Evolutionary conservation across 2,113 vertebrate genomes (phyloP).

Genomic region (Cyprinodon variegatus): DNA sequence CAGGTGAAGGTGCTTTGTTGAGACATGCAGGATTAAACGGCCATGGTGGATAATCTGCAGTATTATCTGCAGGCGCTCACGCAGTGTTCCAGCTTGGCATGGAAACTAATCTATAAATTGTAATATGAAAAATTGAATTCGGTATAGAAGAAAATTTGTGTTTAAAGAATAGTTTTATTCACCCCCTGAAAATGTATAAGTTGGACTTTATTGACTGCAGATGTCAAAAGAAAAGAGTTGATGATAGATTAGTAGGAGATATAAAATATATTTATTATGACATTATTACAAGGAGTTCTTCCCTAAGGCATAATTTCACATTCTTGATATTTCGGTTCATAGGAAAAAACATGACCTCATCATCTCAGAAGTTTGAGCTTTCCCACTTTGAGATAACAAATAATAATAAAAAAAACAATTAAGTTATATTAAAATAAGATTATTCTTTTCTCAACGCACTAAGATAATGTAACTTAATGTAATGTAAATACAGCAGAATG

Average conservation of each 20-base stretch:
- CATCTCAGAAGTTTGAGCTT: background rate
- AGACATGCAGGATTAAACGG: slow-evolving; percentile 22
- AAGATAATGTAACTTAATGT: too few relatives aligned
- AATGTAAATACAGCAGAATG: too few relatives aligned
- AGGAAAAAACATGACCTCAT: background rate
- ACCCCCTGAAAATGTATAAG: background rate
- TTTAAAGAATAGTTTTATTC: background rate
- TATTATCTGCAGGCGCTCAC: background rate
- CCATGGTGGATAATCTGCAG: slow-evolving; percentile 1
- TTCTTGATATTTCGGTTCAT: too few relatives aligned
- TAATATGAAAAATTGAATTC: background rate
- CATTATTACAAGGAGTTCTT: too few relatives aligned
- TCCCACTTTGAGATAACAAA: background rate
- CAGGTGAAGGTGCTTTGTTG: slow-evolving; percentile 13
- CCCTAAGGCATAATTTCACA: too few relatives aligned
- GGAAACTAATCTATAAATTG: too few relatives aligned
- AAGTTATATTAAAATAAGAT: background rate
- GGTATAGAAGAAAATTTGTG: background rate
- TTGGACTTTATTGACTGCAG: background rate
- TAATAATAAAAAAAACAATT: too few relatives aligned
- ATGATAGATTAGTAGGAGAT: too few relatives aligned
- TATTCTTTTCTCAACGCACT: background rate
- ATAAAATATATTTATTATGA: too few relatives aligned
- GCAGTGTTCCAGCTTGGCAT: too few relatives aligned
- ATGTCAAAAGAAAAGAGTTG: too few relatives aligned